Evolutionary conservation across 2,888 invertebrate genomes (phyloP).

Genomic region (Polyploca ridens): DNA sequence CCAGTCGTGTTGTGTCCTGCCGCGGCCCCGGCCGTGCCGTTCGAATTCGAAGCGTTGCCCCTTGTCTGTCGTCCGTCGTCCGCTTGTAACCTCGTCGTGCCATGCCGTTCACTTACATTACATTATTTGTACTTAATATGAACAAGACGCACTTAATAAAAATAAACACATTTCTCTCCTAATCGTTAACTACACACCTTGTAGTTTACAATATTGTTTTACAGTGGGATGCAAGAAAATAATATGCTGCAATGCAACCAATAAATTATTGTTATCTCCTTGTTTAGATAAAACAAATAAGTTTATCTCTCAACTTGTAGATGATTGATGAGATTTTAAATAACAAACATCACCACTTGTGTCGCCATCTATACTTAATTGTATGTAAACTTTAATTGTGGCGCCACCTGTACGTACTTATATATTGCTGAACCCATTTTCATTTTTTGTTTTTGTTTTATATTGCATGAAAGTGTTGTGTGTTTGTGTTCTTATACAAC

Average conservation of each 20-base stretch:
- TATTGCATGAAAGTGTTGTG: too few relatives aligned
- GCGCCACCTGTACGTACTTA: constrained; percentile 20
- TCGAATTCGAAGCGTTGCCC: constrained; percentile 32
- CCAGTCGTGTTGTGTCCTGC: constrained; percentile 17
- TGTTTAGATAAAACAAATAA: background rate
- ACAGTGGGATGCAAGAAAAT: too few relatives aligned
- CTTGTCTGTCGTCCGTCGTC: constrained; percentile 25
- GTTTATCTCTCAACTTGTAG: background rate
- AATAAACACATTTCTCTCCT: too few relatives aligned
- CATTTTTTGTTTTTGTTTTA: too few relatives aligned
- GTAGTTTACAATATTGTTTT: too few relatives aligned
- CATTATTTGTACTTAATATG: background rate
- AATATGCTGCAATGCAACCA: too few relatives aligned
- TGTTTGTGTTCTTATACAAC: background rate
- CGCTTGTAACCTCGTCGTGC: background rate
- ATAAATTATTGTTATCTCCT: background rate
- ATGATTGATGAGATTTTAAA: background rate
- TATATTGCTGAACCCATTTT: background rate
- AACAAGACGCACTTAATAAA: too few relatives aligned
- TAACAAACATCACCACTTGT: background rate
- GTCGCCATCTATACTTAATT: constrained; percentile 16
- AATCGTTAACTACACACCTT: too few relatives aligned
- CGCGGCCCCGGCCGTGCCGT: constrained; percentile 11
- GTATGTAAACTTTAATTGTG: constrained; percentile 6
- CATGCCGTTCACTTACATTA: background rate